phyloP scores from a whole-genome alignment of 2,797 vertebrate species.

The Hypotaenidia philippensis region DNA sequence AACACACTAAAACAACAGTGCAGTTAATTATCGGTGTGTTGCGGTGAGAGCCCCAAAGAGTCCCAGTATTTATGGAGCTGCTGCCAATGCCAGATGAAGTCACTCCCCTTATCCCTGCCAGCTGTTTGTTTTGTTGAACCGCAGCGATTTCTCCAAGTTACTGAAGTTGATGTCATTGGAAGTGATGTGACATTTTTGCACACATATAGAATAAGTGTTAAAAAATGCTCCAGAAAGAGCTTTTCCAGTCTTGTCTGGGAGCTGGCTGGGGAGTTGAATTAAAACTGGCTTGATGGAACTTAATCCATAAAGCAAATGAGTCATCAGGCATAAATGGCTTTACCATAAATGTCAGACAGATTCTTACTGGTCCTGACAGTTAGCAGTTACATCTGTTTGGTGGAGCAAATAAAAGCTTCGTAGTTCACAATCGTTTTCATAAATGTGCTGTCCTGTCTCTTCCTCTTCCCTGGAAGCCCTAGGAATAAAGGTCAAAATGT shows the following conservation, averaged over 20 bases:
- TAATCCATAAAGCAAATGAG: conserved; percentile 57
- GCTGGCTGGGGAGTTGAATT: conserved; percentile 46
- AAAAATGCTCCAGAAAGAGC: conserved; percentile 52
- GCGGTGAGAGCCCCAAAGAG: background rate
- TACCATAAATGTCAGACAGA: conserved; percentile 59
- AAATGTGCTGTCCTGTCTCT: background rate
- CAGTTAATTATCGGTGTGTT: background rate
- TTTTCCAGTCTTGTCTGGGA: conserved; percentile 64
- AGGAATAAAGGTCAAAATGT: background rate
- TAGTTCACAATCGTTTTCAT: background rate
- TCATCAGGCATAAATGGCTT: conserved; percentile 57
- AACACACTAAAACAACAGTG: background rate
- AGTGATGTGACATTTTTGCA: conserved; percentile 56
- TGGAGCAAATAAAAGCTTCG: background rate
- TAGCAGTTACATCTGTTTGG: background rate
- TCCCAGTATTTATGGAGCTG: conserved; percentile 14
- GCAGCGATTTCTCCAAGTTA: conserved; percentile 21
- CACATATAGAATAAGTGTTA: conserved; percentile 53
- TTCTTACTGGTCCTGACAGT: conserved; percentile 26
- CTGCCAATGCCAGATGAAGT: conserved; percentile 54
- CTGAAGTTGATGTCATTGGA: conserved; percentile 65
- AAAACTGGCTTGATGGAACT: conserved; percentile 33
- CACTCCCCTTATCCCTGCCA: background rate
- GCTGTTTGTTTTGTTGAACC: conserved; percentile 46
- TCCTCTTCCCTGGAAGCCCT: background rate